Evolutionary conservation across 2,113 vertebrate species (phyloP), one percentile per base, ranked within the genome.

Genomic region (Hippoglossus stenolepis): DNA sequence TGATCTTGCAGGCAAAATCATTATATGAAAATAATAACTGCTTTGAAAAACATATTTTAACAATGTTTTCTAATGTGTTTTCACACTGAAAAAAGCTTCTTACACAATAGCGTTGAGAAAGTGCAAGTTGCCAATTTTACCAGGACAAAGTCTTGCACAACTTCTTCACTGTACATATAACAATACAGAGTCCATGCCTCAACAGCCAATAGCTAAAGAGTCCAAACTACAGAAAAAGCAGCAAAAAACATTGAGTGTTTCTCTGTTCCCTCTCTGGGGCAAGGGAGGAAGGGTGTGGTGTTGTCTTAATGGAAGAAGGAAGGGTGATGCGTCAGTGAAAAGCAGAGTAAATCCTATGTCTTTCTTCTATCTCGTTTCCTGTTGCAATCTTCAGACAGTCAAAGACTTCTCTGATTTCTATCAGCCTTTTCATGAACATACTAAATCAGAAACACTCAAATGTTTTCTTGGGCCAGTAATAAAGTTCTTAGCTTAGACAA

Each of bases 201-300:
- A 47, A 1, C 2, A 17, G 28, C 28, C 28, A 31, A 31, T 31
- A 31, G 31, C 5, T 31, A 31, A 28, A 31, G 31, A 31, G 21
- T 35, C 24, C 26, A 49, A 61, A 31, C 20, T 13, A 9, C 26
- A 67, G 3, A 13, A 4, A 53, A 60, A 38, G 56, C 15, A 63
- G 8, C 4, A 54, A 47, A 59, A 54, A 53, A 23, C 1, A 8
- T 53, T 20, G 4, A 4, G 24, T 14, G 17, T 26, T 18, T 75
- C 14, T 64, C 5, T 68, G 1, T 71, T 61, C 28, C 56, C 23
- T 21, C 58, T 26, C 5, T 64, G 57, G 5, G 26, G 0, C 2
- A 0, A 4, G 24, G 62, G 31, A 79, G 90, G 87, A 87, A 88
- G 90, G 89, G 86, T 56, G 87, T 38, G 76, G 72, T 20, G n/a